Evolutionary conservation across 2,797 vertebrate species (phyloP).

Genomic region (Clarias laeviceps): DNA sequence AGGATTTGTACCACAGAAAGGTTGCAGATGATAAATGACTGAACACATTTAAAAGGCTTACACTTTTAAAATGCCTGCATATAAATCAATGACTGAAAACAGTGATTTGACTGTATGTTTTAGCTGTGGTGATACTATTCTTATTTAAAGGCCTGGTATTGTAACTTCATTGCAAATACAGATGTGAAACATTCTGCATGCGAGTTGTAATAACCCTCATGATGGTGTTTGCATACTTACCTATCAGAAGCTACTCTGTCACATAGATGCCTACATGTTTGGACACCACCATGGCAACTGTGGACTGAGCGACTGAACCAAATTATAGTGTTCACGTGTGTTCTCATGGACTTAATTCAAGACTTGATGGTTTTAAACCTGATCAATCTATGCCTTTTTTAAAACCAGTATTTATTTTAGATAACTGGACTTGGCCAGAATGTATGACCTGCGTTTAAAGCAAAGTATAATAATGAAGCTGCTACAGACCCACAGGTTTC

Average conservation of each 20-base stretch:
- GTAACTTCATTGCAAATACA: neutral
- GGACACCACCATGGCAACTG: constrained; percentile 46
- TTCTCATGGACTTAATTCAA: neutral
- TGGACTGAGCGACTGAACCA: constrained; percentile 30
- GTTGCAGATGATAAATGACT: neutral
- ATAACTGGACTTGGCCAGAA: neutral
- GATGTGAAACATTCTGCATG: neutral
- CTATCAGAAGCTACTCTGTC: constrained; percentile 9
- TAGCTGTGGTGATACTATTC: neutral
- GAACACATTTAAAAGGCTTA: neutral
- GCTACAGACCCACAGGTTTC: neutral
- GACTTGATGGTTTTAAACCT: neutral
- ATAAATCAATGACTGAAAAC: neutral
- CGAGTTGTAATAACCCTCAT: constrained; percentile 4
- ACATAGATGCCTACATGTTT: constrained; percentile 7
- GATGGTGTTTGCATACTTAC: neutral
- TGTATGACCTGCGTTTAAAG: neutral
- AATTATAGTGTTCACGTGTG: neutral
- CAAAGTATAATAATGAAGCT: neutral
- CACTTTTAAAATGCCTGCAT: neutral
- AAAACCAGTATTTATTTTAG: neutral
- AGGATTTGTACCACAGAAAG: neutral
- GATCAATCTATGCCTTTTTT: neutral
- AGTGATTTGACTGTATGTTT: neutral
- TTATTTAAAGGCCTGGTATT: neutral